Evolutionary conservation across 64 coral and sea anemone species (phyloP), one percentile per base, ranked within the genome.

Genomic region (Platygyra sinensis): DNA sequence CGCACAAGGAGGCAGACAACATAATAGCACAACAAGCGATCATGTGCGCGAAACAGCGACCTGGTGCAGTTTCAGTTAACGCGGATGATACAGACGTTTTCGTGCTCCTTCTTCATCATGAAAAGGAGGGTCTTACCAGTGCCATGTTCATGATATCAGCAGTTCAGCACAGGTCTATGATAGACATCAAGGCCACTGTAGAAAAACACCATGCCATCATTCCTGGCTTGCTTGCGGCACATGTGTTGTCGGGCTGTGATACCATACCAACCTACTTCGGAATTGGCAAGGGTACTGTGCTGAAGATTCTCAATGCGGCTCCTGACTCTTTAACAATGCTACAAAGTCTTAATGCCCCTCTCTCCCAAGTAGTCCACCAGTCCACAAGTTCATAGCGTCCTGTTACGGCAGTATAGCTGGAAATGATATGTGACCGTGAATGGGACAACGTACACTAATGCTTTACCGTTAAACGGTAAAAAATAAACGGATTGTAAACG

Each of bases 221-320:
- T 50, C 86, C 73, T 54, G 71, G 71, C 19, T 88, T 88, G 32
- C 86, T 54, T 75, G 16, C 25, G 51, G 39, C 72, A 28, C 72
- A 88, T 76, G 86, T 49, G 22, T 60, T 88, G 8, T 88, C 86
- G 28, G 71, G 86, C 30, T 88, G 86, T 88, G 71, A 88, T 76
- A 89, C 87, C 24, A 73, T 89, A 12, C 72, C 87, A 31, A 77
- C 73, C 24, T 89, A 63, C 54, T 78, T 77, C 57, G 73, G 87
- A 24, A 89, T 89, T 61, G 87, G 87, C 27, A 89, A 89, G 62
- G 87, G 86, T 24, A 89, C 87, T 76, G 73, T 78, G 24, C n/a
- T 89, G 22, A 76, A 77, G 55, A 77, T 22, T 63, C 87, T 89
- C 25, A 25, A 57, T 12, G 87, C 73, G 20, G 29, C n/a, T 77